A percentile compares a stretch with the other conserved stretches of the same genome.
phyloP scores from a whole-genome alignment of 2,113 vertebrate species.

The Boulengeromyrus knoepffleri region DNA sequence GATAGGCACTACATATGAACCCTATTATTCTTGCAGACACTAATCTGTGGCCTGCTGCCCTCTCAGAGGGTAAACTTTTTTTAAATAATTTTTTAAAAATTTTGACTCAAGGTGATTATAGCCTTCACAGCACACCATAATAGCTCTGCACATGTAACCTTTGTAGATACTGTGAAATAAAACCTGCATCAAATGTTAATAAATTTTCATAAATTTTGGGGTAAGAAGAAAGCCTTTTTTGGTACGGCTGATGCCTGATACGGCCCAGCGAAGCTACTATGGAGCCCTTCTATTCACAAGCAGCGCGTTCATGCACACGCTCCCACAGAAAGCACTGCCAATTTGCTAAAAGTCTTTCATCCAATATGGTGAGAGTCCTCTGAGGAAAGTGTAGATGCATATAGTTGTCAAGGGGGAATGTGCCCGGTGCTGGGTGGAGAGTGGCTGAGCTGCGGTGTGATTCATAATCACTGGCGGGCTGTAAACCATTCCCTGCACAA shows the following conservation, averaged over 20 bases:
- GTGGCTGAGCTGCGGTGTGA: slow-evolving; percentile 73
- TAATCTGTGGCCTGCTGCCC: too few relatives aligned
- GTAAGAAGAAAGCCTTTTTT: background rate
- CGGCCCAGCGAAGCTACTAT: background rate
- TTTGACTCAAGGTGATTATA: background rate
- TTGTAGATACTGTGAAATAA: background rate
- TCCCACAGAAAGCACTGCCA: slow-evolving; percentile 65
- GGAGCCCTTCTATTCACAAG: too few relatives aligned
- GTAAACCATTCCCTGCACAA: slow-evolving; percentile 98
- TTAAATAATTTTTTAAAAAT: accelerated
- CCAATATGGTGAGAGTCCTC: slow-evolving; percentile 67
- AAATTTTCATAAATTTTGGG: background rate
- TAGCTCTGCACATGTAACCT: background rate
- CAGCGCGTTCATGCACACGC: background rate
- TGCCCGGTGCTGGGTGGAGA: slow-evolving; percentile 43
- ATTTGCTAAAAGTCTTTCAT: slow-evolving; percentile 94
- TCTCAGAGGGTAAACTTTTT: background rate
- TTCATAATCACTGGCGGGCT: slow-evolving; percentile 96
- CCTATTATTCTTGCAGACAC: background rate
- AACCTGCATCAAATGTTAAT: background rate
- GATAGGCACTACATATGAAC: background rate
- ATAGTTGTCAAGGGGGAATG: slow-evolving; percentile 75
- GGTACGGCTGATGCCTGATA: background rate
- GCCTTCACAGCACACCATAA: background rate
- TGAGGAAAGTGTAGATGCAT: slow-evolving; percentile 78